A percentile compares a stretch with the other conserved stretches of the same genome.
These are phyloP conservation scores for Ruditapes philippinarum DNA, from an alignment of 1,140 invertebrate species.

Conservation along the genomic window DNA sequence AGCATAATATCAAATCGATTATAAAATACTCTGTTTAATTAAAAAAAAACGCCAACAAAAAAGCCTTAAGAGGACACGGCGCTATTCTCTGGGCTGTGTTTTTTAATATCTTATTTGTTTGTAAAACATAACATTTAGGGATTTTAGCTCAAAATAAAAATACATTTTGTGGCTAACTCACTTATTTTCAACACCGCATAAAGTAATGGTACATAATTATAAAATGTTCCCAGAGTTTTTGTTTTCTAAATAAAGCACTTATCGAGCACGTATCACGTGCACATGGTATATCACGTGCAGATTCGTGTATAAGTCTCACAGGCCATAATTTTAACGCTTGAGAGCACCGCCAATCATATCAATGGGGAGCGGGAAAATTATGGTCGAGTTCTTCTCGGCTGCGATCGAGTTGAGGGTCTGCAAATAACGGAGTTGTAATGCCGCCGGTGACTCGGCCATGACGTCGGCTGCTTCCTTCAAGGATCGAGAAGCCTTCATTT, in stretches of 20 bases:
- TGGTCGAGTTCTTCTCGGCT: conserved; percentile 99
- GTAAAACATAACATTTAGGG: no score
- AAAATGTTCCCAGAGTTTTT: conserved; percentile 37
- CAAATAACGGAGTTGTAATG: conserved; percentile 91
- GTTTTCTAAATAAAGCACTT: conserved; percentile 14
- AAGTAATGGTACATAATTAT: no score
- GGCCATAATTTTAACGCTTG: not conserved
- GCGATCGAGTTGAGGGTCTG: conserved; percentile 95
- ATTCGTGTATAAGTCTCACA: not conserved
- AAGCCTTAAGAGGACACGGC: no score
- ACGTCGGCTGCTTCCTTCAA: conserved; percentile 97
- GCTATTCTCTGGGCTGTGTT: no score
- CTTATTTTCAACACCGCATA: no score
- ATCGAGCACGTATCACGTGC: not conserved
- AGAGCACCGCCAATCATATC: conserved; percentile 90
- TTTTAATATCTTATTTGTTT: no score
- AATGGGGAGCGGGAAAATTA: conserved; percentile 98
- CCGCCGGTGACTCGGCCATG: conserved; percentile 94
- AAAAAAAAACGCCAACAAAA: no score
- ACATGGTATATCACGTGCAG: not conserved
- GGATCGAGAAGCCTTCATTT: conserved; percentile 91
- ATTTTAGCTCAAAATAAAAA: no score
- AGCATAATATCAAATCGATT: no score
- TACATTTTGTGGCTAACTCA: no score
- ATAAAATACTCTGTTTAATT: no score